Base-by-base conservation (phyloP, 2,888 invertebrate genomes). In the Automeris io region DNA sequence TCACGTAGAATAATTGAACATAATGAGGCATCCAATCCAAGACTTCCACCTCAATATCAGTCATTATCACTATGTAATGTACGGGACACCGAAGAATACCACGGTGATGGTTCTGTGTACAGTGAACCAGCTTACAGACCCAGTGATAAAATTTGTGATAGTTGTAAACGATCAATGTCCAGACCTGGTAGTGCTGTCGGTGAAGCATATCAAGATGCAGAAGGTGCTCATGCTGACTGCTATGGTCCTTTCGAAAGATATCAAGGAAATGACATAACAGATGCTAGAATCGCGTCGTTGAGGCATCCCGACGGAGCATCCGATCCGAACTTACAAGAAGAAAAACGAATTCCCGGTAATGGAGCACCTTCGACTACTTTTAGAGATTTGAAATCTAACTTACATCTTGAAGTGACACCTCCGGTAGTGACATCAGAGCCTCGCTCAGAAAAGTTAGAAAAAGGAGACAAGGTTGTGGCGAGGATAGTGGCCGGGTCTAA, bases 301-400 rank as follows among this genome's bases (percentile, higher is more conserved):
- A 89, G 95, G 47, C 95, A 95, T 81, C 96, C 96, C 3, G 97
- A 97, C 61, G 96, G 96, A 33, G 96, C 97, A 35, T 97, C 96
- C 16, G 96, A 97, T 88, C 96, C 96, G 11, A 95, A 96, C 82
- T 87, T 97, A 57, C 89, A 91, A 40, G 93, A 92, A 70, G 91
- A 91, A 71, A 88, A 87, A 54, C 86, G 90, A 58, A 70, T 90
- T 49, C 90, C 91, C 1, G 91, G 90, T 8, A 91, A 88, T 44
- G 91, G 90, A 3, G 89, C 90, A 6, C 88, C 90, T n/a, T 88
- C 89, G 1, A 85, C 71, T 42, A 88, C 87, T n/a, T 90, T 90
- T 69, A 85, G 87, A 41, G 90, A 90, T 52, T 74, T 73, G 56
- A 90, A 75, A 70, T 82, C 78, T 11, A 88, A 79, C 47, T 63